Evolutionary conservation across 2,888 invertebrate species (phyloP).

Genomic region (Meiosimyza decipiens): DNA sequence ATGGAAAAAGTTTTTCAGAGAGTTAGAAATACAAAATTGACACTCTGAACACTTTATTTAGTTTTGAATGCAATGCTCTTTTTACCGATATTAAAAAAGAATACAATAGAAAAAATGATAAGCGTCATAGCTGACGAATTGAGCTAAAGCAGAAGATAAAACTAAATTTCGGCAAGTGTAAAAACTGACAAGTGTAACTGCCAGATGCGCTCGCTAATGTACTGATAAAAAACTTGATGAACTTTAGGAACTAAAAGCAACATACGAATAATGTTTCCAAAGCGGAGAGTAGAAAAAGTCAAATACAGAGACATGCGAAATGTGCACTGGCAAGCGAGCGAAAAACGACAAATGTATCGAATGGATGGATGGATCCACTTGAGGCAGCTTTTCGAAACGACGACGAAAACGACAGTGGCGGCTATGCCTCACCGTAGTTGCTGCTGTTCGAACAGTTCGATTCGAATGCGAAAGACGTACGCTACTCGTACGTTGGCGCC

Average conservation of each 20-base stretch:
- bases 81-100: no score
- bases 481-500: slow-evolving; percentile 18
- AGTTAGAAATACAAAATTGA: no score
- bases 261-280: slow-evolving; percentile 13
- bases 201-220: not conserved
- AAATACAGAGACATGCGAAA: slow-evolving; percentile 26
- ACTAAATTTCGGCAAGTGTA: no score
- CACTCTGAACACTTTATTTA: no score
- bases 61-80: no score
- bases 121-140: no score
- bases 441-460: slow-evolving; percentile 24
- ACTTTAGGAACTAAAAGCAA: slow-evolving; percentile 36
- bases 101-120: no score
- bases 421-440: not conserved
- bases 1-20: no score
- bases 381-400: not conserved
- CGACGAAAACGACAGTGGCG: not conserved
- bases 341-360: not conserved
- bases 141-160: no score
- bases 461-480: slow-evolving; percentile 26
- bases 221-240: slow-evolving; percentile 27
- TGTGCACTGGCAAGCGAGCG: not conserved
- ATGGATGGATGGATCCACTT: slow-evolving; percentile 21
- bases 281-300: slow-evolving; percentile 41
- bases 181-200: not conserved